Evolutionary conservation across 1,140 invertebrate species (phyloP), one percentile per base, ranked within the genome.

Genomic region (Meloidogyne chitwoodi): DNA sequence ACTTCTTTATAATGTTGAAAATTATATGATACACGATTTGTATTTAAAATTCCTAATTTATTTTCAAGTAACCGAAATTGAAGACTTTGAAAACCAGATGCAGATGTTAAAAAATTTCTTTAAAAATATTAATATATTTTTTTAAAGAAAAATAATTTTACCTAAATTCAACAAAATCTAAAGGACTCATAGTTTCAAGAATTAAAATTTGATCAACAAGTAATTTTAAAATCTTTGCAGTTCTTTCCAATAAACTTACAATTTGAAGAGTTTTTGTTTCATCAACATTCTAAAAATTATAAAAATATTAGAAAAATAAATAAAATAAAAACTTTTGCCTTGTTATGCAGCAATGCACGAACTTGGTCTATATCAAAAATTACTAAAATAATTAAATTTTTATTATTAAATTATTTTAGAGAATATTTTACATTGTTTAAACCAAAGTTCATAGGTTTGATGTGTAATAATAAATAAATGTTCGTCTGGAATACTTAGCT

Each of bases 381-480:
- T 56, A 99, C 96, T 56, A 3, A n/a, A 56, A 5, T 56, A 8
- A n/a, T 56, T n/a, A 0, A 56, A n/a, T n/a, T n/a, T n/a, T 56
- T 8, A n/a, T n/a, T 6, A n/a, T 56, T 6, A 56, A 0, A 56
- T n/a, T 19, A 5, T 56, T 56, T 22, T 14, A 41, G 10, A 16
- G 1, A 16, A 44, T 44, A 14, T 44, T 19, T 44, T 56, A 56
- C 48, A 56, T 90, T 99, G 96, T 88, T 98, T 98, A 90, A 99
- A 99, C 96, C 96, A 99, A 19, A 99, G 89, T 88, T 99, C 96
- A 88, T 98, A 98, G 0, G 95, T 95, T 97, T 89, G 77, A 90
- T 90, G 84, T 22, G 79, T 85, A 31, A 85, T 81, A 62, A 85
- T 87, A 69, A 85, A 86, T 2, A 98, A 90, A 89, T 98, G 96